These are phyloP conservation scores for Drosophila neocordata DNA, from an alignment of 1,140 invertebrate species.

Conservation along the genomic window DNA sequence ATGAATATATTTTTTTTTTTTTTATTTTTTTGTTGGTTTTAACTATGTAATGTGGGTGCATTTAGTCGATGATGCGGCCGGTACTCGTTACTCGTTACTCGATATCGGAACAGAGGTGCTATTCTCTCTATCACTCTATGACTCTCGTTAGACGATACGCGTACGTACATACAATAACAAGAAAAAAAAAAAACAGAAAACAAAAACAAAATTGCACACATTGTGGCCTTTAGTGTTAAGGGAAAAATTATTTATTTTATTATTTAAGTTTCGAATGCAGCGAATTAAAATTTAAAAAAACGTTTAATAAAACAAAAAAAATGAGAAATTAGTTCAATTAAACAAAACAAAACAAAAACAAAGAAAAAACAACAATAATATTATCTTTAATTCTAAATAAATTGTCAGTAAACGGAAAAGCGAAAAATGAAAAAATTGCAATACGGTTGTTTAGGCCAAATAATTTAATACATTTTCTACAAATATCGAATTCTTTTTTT, in stretches of 20 bases:
- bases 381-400: not conserved
- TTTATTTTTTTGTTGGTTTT: conserved; percentile 23
- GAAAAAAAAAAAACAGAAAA: no score
- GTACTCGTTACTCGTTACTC: conserved; percentile 5
- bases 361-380: not conserved
- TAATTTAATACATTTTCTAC: not conserved
- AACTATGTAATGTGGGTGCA: conserved; percentile 29
- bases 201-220: not conserved
- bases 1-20: not conserved
- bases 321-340: conserved; percentile 8
- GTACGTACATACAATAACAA: not conserved
- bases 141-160: not conserved
- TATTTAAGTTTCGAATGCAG: not conserved
- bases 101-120: not conserved
- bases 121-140: conserved; percentile 5
- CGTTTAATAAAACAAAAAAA: not conserved
- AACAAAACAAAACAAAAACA: conserved; percentile 9
- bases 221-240: conserved; percentile 6
- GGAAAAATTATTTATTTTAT: conserved; percentile 10
- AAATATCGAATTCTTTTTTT: not conserved
- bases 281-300: conserved; percentile 16
- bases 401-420: not conserved
- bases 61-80: conserved; percentile 7
- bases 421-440: not conserved
- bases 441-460: not conserved